Base-by-base conservation (phyloP, 2,888 invertebrate genomes). In the Philereme vetulata region DNA sequence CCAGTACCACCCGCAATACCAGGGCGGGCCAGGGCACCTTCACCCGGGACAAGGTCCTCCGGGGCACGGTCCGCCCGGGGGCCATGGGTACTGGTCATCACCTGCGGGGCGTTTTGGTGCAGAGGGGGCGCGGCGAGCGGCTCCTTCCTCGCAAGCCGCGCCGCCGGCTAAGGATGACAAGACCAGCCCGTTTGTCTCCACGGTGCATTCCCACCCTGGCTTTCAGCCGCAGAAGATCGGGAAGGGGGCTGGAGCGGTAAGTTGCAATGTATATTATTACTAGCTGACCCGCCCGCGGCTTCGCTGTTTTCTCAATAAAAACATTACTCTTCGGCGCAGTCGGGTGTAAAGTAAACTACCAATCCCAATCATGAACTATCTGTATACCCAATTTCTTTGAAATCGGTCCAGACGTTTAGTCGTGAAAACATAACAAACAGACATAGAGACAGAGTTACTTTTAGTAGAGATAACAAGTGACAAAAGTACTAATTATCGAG, bases 221-320 rank as follows among this genome's bases (percentile, higher is more conserved):
- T 98, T 98, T 88, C 96, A 96, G 70, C 98, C 98, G 8, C 98
- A 98, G 84, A 98, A 98, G 93, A 95, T 97, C 68, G 97, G 97
- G 52, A 97, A 98, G 82, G 94, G 94, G 1, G 88, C 93, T 56
- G 83, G 90, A 60, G 90, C 86, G 78, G 94, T 94, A 74, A 92
- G 93, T 88, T 21, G 2, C 21, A 21, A 1, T 21, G 2, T 21
- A 21, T 21, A 21, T 21, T 21, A 21, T 21, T 21, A 21, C 21
- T 21, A 21, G 21, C 2, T 21, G 21, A 21, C 21, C 21, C 21
- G 21, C 21, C 21, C 21, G 21, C 21, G 21, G 2, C 21, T 21
- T 21, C 21, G 2, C 21, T 21, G 21, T 1, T 21, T 21, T 21
- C 2, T 21, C 21, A 21, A 21, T 21, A 21, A 21, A 21, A 21